A percentile compares a stretch with the other conserved stretches of the same genome.
phyloP scores from a whole-genome alignment of 37 sponge, comb jelly and placozoan species.

The Chondrilla cf. caribensis region DNA sequence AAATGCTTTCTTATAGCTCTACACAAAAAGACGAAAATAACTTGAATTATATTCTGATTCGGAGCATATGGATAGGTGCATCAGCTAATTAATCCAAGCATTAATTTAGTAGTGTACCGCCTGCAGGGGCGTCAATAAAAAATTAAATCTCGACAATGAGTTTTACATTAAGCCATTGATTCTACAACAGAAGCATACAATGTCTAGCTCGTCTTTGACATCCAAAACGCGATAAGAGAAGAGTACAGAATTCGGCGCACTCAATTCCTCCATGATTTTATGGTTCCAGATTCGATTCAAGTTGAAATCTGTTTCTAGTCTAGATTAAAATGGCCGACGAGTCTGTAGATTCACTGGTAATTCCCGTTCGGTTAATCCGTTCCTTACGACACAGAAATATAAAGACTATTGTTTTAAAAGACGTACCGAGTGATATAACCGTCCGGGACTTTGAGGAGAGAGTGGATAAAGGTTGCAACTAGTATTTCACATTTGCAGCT shows the following conservation, averaged over 20 bases:
- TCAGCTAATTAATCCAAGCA: too few relatives aligned
- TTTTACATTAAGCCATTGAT: not conserved
- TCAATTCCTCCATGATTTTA: constrained; percentile 8
- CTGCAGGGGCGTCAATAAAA: too few relatives aligned
- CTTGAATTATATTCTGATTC: too few relatives aligned
- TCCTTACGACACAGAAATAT: constrained; percentile 59
- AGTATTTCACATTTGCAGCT: not conserved
- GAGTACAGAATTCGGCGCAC: constrained; percentile 35
- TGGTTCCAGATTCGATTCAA: not conserved
- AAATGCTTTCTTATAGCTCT: not conserved
- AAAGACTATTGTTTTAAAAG: constrained; percentile 4
- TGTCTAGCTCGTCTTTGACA: constrained; percentile 67
- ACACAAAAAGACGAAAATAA: not conserved
- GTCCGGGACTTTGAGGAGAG: constrained; percentile 6
- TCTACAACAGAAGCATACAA: constrained; percentile 16
- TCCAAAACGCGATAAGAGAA: constrained; percentile 69
- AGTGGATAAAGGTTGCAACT: constrained; percentile 4
- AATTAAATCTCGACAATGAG: too few relatives aligned
- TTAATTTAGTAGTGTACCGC: too few relatives aligned
- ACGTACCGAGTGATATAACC: not conserved
- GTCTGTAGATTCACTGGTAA: not conserved
- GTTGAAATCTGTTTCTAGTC: not conserved
- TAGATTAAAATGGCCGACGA: not conserved
- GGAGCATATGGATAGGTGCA: too few relatives aligned
- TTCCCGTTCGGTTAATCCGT: constrained; percentile 43